Conservation (phyloP, 2,113 vertebrate genomes). For the Grus americana region DNA sequence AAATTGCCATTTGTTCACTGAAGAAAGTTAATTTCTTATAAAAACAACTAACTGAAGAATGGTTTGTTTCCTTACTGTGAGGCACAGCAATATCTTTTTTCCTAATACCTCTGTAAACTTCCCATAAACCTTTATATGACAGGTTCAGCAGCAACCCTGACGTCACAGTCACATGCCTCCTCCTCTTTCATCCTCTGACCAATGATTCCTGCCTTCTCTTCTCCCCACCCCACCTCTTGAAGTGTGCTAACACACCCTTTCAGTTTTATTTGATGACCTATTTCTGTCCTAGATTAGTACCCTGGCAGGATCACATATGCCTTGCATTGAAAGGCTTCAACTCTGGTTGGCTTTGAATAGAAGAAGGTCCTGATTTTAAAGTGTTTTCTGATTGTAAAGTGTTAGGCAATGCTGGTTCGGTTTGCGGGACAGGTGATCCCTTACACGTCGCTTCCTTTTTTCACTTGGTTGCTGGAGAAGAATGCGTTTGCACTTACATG, state of each 20-base stretch:
- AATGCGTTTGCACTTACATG: neutral
- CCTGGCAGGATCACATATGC: neutral
- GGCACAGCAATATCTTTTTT: neutral
- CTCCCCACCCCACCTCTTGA: neutral
- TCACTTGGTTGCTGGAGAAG: neutral
- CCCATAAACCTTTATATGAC: neutral
- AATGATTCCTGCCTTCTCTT: neutral
- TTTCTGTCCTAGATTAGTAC: neutral
- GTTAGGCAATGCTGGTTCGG: neutral
- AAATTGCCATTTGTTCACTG: neutral
- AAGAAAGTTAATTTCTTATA: neutral
- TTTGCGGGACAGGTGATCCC: neutral
- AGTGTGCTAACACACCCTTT: neutral
- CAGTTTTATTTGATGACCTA: neutral
- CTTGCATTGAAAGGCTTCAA: neutral
- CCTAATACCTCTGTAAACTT: neutral
- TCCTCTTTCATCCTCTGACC: neutral
- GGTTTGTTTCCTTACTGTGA: neutral
- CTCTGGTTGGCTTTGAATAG: neutral
- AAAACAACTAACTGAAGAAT: neutral
- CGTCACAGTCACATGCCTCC: neutral
- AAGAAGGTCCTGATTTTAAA: neutral
- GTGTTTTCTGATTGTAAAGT: neutral
- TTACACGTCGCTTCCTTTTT: neutral
- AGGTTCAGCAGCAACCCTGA: neutral